phyloP scores from a whole-genome alignment of 2,113 vertebrate genomes.

The Budorcas taxicolor region DNA sequence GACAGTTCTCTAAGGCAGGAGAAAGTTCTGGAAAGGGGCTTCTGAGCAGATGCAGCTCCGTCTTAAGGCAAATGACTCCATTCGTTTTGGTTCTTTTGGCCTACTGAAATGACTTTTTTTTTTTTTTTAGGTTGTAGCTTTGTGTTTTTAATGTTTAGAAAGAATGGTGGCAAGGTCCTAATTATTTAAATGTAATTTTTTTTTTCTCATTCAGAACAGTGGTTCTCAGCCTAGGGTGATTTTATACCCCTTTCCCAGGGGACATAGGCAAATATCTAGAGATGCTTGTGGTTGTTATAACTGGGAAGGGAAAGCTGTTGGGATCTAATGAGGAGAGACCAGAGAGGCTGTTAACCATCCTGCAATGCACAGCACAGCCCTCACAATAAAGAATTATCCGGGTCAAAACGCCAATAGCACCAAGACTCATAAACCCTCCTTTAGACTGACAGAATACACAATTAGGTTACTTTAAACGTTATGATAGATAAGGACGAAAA shows the following conservation, averaged over 20 bases:
- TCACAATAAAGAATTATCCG: background rate
- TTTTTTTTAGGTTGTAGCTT: conserved; percentile 28
- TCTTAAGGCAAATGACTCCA: conserved; percentile 63
- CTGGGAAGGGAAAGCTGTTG: accelerated
- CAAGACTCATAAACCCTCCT: background rate
- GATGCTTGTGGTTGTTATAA: background rate
- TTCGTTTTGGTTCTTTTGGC: conserved; percentile 48
- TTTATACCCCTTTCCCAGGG: background rate
- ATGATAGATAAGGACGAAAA: background rate
- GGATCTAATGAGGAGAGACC: background rate
- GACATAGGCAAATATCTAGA: background rate
- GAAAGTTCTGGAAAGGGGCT: conserved; percentile 63
- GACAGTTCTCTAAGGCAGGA: conserved; percentile 71
- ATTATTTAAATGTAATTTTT: background rate
- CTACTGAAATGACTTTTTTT: background rate
- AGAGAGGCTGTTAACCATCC: background rate
- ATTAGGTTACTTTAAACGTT: background rate
- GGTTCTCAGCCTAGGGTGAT: background rate
- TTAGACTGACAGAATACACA: background rate
- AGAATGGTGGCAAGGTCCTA: background rate
- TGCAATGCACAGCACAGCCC: accelerated
- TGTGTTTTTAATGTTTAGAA: background rate
- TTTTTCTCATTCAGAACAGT: background rate
- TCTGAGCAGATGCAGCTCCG: conserved; percentile 62
- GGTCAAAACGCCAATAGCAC: background rate